Percentiles rank a stretch among this genome's conserved stretches.
Evolutionary conservation across 2,113 vertebrate genomes (phyloP).

Genomic region (Semnornis frantzii): DNA sequence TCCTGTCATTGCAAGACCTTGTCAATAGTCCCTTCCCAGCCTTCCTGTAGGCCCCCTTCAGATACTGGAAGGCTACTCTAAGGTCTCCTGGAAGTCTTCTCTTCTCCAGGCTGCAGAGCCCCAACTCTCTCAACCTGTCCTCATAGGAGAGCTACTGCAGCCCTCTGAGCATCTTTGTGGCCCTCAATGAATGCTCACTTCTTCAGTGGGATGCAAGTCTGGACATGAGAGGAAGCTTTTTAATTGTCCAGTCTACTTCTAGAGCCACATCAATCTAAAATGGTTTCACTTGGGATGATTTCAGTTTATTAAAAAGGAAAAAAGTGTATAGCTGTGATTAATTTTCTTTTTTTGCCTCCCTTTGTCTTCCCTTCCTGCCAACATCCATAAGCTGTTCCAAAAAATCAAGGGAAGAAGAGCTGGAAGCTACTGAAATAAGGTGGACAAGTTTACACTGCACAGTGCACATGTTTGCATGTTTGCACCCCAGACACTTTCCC

Average conservation of each 20-base stretch:
- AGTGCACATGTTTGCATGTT: neutral
- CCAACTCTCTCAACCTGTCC: too few relatives aligned
- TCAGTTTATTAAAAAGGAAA: neutral
- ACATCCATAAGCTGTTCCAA: neutral
- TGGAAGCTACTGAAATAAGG: slow-evolving; percentile 12
- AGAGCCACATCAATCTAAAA: neutral
- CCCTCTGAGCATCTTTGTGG: too few relatives aligned
- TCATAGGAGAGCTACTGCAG: too few relatives aligned
- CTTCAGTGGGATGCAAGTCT: neutral
- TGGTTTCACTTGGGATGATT: neutral
- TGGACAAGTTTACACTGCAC: neutral
- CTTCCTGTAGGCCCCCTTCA: too few relatives aligned
- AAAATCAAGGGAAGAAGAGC: neutral
- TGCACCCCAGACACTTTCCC: neutral
- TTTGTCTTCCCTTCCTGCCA: neutral
- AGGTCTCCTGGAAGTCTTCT: too few relatives aligned
- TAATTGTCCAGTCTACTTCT: neutral
- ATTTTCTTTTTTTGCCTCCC: neutral
- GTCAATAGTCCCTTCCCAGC: too few relatives aligned
- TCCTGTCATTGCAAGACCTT: too few relatives aligned
- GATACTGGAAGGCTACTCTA: too few relatives aligned
- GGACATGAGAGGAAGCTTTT: neutral
- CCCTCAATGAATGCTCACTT: neutral
- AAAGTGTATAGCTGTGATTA: neutral
- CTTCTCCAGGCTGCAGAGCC: too few relatives aligned